Conservation (phyloP, 2,888 invertebrate species). For the Theodoxus fluviatilis region DNA sequence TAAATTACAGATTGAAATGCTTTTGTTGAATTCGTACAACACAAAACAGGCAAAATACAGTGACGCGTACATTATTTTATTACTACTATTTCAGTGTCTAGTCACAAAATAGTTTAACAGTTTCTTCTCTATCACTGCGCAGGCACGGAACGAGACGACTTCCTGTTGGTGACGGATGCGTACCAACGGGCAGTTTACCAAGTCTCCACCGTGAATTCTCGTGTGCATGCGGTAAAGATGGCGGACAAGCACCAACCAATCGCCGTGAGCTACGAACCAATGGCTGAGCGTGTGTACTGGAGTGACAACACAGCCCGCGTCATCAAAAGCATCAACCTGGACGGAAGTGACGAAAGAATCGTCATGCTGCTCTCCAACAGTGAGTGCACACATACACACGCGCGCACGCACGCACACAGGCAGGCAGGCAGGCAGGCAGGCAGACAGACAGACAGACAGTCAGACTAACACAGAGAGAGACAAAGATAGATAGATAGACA, state of each 20-base stretch:
- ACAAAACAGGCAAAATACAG: too few relatives aligned
- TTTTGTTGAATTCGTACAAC: too few relatives aligned
- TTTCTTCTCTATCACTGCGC: constrained; percentile 8
- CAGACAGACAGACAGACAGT: too few relatives aligned
- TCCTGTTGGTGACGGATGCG: constrained; percentile 57
- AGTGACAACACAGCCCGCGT: constrained; percentile 73
- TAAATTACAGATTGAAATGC: too few relatives aligned
- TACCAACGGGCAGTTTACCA: constrained; percentile 76
- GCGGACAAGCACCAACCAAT: constrained; percentile 73
- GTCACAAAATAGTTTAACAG: too few relatives aligned
- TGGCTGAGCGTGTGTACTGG: constrained; percentile 77
- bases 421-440: too few relatives aligned
- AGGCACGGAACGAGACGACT: constrained; percentile 47
- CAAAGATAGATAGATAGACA: too few relatives aligned
- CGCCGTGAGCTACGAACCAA: constrained; percentile 84
- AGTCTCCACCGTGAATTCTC: constrained; percentile 75
- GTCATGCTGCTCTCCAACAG: constrained; percentile 18
- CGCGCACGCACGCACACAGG: too few relatives aligned
- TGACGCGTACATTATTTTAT: too few relatives aligned
- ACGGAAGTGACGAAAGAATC: constrained; percentile 36
- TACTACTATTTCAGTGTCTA: too few relatives aligned
- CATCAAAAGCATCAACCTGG: constrained; percentile 47
- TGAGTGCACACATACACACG: background rate
- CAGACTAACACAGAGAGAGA: too few relatives aligned
- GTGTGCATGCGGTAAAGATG: constrained; percentile 45